Evolutionary conservation across 2,113 vertebrate genomes (phyloP).

Genomic region (Pyrgilauda ruficollis): DNA sequence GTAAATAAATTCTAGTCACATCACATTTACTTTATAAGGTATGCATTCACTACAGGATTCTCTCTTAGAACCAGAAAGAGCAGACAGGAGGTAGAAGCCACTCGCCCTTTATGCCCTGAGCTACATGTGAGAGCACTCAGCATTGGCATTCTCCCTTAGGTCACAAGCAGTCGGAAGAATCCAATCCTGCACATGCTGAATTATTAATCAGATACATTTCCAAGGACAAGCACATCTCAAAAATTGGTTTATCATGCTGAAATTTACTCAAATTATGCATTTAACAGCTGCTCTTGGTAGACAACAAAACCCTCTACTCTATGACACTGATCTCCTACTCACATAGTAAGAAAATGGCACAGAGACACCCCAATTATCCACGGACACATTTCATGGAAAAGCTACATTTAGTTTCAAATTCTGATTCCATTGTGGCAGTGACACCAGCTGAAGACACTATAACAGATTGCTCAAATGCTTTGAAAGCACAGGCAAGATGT

Average conservation of each 20-base stretch:
- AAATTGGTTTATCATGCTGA: not conserved
- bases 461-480: not conserved
- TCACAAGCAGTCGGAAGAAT: not conserved
- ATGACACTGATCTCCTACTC: not conserved
- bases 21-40: not conserved
- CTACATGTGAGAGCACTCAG: not conserved
- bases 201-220: not conserved
- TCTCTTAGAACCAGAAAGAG: not conserved
- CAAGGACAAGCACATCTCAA: not conserved
- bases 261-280: not conserved
- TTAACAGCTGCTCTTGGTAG: not conserved
- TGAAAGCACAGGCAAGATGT: not conserved
- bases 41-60: not conserved
- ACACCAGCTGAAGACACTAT: not conserved
- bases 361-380: not conserved
- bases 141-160: not conserved
- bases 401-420: not conserved
- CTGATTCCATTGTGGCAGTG: not conserved
- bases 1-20: not conserved
- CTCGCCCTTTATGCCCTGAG: not conserved
- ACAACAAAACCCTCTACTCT: not conserved
- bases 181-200: not conserved
- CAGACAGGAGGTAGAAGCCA: not conserved
- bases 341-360: not conserved
- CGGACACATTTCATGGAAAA: not conserved